Evolutionary conservation across 1,140 invertebrate genomes (phyloP).

Genomic region (Helicoverpa armigera): DNA sequence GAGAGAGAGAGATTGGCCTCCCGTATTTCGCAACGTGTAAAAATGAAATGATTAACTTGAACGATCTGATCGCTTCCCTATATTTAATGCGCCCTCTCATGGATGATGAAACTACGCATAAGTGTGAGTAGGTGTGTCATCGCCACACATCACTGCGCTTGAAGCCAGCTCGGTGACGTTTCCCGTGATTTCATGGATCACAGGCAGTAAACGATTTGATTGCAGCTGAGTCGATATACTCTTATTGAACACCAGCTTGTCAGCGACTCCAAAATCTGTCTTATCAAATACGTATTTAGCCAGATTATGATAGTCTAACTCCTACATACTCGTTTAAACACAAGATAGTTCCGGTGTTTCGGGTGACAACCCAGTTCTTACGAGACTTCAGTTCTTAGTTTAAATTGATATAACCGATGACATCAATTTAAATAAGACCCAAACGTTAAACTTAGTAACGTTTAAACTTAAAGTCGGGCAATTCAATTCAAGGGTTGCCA

Average conservation of each 20-base stretch:
- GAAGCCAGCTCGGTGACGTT: slow-evolving; percentile 26
- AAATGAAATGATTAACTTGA: neutral
- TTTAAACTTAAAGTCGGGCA: too few species aligned
- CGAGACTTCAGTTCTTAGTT: too few species aligned
- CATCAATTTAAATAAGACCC: too few species aligned
- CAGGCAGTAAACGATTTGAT: slow-evolving; percentile 23
- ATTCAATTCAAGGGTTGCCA: too few species aligned
- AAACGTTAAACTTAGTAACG: too few species aligned
- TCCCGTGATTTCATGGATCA: slow-evolving; percentile 23
- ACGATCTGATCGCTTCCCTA: neutral
- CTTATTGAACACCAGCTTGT: neutral
- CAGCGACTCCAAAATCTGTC: neutral
- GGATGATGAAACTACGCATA: slow-evolving; percentile 28
- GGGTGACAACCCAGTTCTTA: too few species aligned
- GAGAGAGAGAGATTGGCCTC: neutral
- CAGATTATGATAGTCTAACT: too few species aligned
- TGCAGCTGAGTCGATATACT: neutral
- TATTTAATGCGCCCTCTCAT: neutral
- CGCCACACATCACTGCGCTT: slow-evolving; percentile 7
- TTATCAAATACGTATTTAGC: neutral
- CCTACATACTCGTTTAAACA: too few species aligned
- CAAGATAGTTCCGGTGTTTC: too few species aligned
- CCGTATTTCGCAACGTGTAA: too few species aligned
- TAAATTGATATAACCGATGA: too few species aligned
- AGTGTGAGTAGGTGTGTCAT: slow-evolving; percentile 22